These are phyloP conservation scores for Oligia fasciuncula DNA, from an alignment of 2,888 invertebrate species.

Conservation along the genomic window DNA sequence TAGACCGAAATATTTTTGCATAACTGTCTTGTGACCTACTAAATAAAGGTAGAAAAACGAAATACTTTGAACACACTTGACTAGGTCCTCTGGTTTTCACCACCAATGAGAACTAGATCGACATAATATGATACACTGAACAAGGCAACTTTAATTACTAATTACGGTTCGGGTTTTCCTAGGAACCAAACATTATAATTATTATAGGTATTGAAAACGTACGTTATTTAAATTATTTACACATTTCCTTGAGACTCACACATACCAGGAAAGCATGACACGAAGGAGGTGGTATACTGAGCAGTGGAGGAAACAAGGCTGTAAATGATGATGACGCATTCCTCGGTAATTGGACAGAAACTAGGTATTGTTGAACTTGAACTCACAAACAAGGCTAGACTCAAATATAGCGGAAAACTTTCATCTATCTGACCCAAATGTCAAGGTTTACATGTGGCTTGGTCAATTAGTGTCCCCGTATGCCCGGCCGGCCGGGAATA, in stretches of 20 bases:
- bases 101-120: not conserved
- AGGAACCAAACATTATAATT: not conserved
- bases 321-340: not conserved
- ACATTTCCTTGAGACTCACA: not conserved
- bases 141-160: not conserved
- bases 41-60: not conserved
- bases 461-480: slow-evolving; percentile 36
- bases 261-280: not conserved
- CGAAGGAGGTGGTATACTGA: not conserved
- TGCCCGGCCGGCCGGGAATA: slow-evolving; percentile 8
- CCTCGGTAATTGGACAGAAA: not conserved
- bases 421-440: slow-evolving; percentile 9
- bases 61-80: not conserved
- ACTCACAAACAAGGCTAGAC: not conserved
- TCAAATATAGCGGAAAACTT: not conserved
- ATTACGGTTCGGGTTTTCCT: not conserved
- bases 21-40: not conserved
- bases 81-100: not conserved
- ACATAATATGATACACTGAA: not conserved
- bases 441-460: slow-evolving; percentile 39
- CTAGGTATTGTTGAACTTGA: not conserved
- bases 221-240: not conserved
- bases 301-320: not conserved
- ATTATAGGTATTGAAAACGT: not conserved
- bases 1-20: not conserved